phyloP scores from a whole-genome alignment of 2,113 vertebrate genomes.

The Paradisaea rubra region DNA sequence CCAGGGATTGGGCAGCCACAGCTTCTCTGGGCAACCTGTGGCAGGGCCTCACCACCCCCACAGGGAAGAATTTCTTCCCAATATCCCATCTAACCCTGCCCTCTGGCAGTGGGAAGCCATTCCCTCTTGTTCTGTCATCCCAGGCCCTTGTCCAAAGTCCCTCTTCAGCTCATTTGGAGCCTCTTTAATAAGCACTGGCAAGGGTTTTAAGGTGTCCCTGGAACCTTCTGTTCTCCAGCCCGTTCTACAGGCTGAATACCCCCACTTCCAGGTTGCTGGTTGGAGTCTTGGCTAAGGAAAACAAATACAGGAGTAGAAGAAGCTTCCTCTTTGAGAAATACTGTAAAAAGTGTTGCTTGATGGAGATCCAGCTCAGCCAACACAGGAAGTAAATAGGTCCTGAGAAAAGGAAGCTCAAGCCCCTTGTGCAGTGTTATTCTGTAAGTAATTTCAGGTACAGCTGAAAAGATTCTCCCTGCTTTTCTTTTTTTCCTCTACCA shows the following conservation, averaged over 20 bases:
- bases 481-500: neutral
- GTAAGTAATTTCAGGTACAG: neutral
- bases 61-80: neutral
- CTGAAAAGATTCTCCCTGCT: neutral
- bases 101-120: neutral
- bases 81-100: neutral
- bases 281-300: neutral
- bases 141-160: neutral
- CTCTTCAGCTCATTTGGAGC: neutral
- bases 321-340: neutral
- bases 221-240: neutral
- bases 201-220: neutral
- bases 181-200: neutral
- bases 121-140: neutral
- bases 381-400: neutral
- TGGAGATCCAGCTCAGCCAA: neutral
- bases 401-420: neutral
- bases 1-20: neutral
- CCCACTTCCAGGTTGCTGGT: neutral
- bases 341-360: neutral
- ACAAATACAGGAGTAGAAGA: neutral
- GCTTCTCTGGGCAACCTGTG: neutral
- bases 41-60: neutral
- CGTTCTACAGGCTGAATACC: neutral
- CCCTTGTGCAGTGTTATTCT: neutral